These are phyloP conservation scores for Trachelus troglodyta DNA, from an alignment of 2,888 invertebrate species.

Conservation along the genomic window DNA sequence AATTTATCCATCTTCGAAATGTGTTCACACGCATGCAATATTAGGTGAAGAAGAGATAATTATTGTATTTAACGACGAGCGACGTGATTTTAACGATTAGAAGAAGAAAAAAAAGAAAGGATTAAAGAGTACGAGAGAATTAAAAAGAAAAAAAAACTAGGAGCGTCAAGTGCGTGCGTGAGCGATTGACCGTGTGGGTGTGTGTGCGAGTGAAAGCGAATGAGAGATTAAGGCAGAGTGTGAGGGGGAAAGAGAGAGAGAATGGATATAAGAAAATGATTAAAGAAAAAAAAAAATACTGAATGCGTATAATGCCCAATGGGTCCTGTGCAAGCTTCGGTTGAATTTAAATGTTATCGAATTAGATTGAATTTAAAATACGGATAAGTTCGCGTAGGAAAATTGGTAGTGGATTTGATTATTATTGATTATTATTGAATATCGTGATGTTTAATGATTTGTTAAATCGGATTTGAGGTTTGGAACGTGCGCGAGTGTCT, in stretches of 20 bases:
- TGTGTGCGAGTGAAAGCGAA: neutral
- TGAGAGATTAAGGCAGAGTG: neutral
- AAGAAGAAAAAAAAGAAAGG: constrained; percentile 9
- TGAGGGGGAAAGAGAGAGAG: neutral
- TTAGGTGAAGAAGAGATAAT: constrained; percentile 48
- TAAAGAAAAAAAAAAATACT: constrained; percentile 24
- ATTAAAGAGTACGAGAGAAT: constrained; percentile 12
- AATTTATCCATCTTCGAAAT: constrained; percentile 48
- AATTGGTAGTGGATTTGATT: constrained; percentile 35
- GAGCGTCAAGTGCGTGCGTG: neutral
- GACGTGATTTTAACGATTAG: constrained; percentile 18
- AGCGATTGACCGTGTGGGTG: neutral
- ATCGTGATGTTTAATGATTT: constrained; percentile 41
- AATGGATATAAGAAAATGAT: constrained; percentile 9
- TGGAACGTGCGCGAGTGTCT: constrained; percentile 27
- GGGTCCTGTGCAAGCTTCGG: constrained; percentile 61
- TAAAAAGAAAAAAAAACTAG: constrained; percentile 12
- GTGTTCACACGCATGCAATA: constrained; percentile 60
- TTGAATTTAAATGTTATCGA: constrained; percentile 56
- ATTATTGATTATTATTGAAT: constrained; percentile 33
- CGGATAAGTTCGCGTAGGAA: constrained; percentile 35
- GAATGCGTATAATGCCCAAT: constrained; percentile 45
- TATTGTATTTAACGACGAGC: constrained; percentile 37
- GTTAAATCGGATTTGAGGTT: constrained; percentile 37
- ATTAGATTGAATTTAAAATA: constrained; percentile 54